Evolutionary conservation across 2,113 vertebrate genomes (phyloP).

Genomic region (Stegostoma tigrinum): DNA sequence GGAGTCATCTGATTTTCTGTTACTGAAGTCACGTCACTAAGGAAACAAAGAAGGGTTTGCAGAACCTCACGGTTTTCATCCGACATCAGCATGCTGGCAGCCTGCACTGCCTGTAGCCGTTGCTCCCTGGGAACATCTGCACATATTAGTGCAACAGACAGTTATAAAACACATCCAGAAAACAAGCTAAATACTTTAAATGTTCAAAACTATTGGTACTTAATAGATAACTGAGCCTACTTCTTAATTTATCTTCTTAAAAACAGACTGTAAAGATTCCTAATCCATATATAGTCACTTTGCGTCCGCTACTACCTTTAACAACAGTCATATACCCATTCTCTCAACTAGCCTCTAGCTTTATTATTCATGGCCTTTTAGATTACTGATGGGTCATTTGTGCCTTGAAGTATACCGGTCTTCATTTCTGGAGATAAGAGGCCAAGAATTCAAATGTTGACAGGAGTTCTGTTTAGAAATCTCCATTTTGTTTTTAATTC

Average conservation of each 20-base stretch:
- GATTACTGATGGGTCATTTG: background rate
- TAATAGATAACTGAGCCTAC: background rate
- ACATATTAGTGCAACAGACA: background rate
- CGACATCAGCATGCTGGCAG: conserved; percentile 87
- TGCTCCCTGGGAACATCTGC: conserved; percentile 91
- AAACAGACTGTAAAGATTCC: background rate
- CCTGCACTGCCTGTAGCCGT: conserved; percentile 81
- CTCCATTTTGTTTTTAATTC: background rate
- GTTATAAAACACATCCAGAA: background rate
- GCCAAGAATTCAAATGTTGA: background rate
- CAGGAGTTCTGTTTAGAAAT: background rate
- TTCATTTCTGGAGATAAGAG: background rate
- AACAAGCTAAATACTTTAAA: too few species aligned
- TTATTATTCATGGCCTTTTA: background rate
- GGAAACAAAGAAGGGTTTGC: conserved; percentile 87
- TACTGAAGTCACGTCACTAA: conserved; percentile 81
- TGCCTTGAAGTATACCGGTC: background rate
- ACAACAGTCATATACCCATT: background rate
- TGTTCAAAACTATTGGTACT: background rate
- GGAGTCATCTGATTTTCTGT: conserved; percentile 97
- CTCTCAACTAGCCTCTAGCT: background rate
- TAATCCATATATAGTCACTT: background rate
- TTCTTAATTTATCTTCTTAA: background rate
- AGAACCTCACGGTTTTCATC: conserved; percentile 91
- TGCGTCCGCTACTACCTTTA: background rate